Base-by-base conservation (phyloP, 2,797 vertebrate genomes). In the Tokudaia muenninki region DNA sequence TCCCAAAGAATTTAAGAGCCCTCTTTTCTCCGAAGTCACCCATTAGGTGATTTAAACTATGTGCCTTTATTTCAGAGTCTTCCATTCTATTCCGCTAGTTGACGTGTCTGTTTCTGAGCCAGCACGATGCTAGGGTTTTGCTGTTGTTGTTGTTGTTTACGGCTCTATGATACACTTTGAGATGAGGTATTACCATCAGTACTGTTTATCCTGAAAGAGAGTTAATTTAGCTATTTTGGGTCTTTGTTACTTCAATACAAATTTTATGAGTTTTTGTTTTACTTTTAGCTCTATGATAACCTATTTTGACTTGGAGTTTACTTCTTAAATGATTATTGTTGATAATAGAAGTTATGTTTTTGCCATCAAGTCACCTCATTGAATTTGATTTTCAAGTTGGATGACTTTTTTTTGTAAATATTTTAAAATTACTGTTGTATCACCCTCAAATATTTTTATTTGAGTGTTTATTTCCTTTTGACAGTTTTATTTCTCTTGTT, bases 401-500 rank as follows among this genome's bases (percentile, higher is more conserved):
- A 78, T 79, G 29, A 47, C 34, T 41, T 72, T 90, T 89, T 89
- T 63, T 84, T 55, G 3, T 21, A 80, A 16, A 65, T 91, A 3
- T 6, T 59, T 95, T 89, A n/a, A 77, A 52, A 84, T 89, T 80
- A 81, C 1, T 50, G 26, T 67, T 59, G 16, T 34, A 19, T 55
- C 22, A 84, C 70, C 31, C 57, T 92, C 31, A 75, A 61, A 24
- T 90, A 13, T 67, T n/a, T 67, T 67, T 67, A 34, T 34, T 67
- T 61, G 14, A 75, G 34, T 29, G 34, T 90, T 92, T 80, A 50
- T 29, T 63, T 95, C 31, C 72, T 88, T 65, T 86, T 67, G 24
- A 84, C 24, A 41, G 37, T 90, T 90, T 92, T 80, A 50, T 29
- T 79, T 95, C 47, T 90, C 78, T 65, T 86, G 26, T 87, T 75